These are phyloP conservation scores for Bimastos eiseni DNA, from an alignment of 2,888 invertebrate species.

Conservation along the genomic window DNA sequence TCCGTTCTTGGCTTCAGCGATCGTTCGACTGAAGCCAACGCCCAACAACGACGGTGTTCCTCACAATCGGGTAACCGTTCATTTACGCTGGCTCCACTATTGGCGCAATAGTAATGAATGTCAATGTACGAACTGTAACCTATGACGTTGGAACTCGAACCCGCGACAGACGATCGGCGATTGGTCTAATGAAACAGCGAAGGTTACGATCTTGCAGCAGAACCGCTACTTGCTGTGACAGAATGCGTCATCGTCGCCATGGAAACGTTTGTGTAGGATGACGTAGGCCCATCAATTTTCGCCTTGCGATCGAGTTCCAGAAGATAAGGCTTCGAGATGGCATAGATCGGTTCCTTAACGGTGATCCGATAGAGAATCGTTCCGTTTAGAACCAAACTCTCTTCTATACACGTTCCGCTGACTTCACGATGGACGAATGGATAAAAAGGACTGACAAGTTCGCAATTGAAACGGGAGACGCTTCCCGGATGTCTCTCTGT, in stretches of 20 bases:
- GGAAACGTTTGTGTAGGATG: too few relatives aligned
- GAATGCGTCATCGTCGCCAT: too few relatives aligned
- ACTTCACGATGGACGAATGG: background rate
- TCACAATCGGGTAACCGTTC: background rate
- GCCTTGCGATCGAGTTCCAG: background rate
- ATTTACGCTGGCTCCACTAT: too few relatives aligned
- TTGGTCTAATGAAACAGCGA: background rate
- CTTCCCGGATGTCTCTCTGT: background rate
- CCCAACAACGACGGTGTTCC: background rate
- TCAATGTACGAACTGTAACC: background rate
- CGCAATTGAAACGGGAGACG: background rate
- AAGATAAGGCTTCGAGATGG: background rate
- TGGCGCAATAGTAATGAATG: too few relatives aligned
- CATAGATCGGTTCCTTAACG: constrained; percentile 6
- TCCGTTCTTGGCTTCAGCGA: background rate
- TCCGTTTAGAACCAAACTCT: background rate
- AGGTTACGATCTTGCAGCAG: background rate
- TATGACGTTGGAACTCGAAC: background rate
- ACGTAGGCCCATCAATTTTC: too few relatives aligned
- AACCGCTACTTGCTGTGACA: background rate
- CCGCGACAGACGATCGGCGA: background rate
- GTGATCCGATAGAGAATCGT: background rate
- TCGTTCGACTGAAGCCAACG: background rate
- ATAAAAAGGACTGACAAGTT: background rate
- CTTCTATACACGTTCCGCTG: background rate